A percentile compares a stretch with the other conserved stretches of the same genome.
These are phyloP conservation scores for Clivina fossor DNA, from an alignment of 2,888 invertebrate genomes.

Conservation along the genomic window DNA sequence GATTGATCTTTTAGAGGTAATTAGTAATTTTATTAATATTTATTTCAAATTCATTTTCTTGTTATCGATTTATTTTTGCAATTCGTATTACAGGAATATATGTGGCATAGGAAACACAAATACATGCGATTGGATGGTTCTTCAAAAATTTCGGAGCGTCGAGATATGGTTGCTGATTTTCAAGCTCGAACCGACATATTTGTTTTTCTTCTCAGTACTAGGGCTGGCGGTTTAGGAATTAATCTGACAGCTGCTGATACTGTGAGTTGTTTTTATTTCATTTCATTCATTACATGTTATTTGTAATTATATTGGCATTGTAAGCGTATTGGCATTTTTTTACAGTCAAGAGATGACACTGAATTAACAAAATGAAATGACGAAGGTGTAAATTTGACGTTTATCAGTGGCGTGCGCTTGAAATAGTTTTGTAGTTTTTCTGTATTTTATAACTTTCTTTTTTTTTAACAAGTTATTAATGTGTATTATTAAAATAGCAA, in stretches of 20 bases:
- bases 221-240: conserved; percentile 93
- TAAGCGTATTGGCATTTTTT: too few species aligned
- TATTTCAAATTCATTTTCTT: conserved; percentile 37
- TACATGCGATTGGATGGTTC: conserved; percentile 95
- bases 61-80: too few species aligned
- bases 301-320: too few species aligned
- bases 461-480: too few species aligned
- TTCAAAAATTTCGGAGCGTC: conserved; percentile 91
- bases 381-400: too few species aligned
- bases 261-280: conserved; percentile 62
- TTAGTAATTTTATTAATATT: conserved; percentile 12
- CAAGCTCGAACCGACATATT: conserved; percentile 92
- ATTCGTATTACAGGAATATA: conserved; percentile 86
- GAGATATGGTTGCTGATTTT: conserved; percentile 97
- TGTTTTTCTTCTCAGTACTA: conserved; percentile 88
- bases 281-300: too few species aligned
- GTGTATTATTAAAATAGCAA: too few species aligned
- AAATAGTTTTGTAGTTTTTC: too few species aligned
- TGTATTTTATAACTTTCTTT: too few species aligned
- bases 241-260: conserved; percentile 96
- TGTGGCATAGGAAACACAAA: conserved; percentile 94
- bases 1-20: conserved; percentile 92
- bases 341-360: too few species aligned
- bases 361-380: too few species aligned
- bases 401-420: too few species aligned